Conservation (phyloP, 1,140 invertebrate genomes). For the Xylocopa sonorina region DNA sequence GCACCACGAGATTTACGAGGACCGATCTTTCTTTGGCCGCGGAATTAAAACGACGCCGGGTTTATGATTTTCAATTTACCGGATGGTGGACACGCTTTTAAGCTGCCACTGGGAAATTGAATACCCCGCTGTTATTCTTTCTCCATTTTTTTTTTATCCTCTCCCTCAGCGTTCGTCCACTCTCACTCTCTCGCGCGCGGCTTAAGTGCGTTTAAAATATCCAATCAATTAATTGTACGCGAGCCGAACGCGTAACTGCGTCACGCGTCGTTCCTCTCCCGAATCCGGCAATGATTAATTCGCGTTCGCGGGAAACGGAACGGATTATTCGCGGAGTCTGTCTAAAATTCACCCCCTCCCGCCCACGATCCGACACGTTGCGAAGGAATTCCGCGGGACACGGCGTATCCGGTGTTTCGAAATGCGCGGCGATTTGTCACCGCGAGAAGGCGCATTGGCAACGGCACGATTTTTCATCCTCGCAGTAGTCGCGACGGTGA, state of each 20-base stretch:
- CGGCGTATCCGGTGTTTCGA: neutral
- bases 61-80: constrained; percentile 68
- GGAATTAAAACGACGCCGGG: constrained; percentile 63
- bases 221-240: neutral
- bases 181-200: too few species aligned
- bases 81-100: constrained; percentile 56
- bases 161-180: too few species aligned
- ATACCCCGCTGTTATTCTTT: neutral
- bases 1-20: constrained; percentile 62
- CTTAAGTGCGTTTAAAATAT: constrained; percentile 10
- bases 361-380: too few species aligned
- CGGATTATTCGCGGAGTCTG: too few species aligned
- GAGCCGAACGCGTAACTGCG: neutral
- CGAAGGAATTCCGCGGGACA: neutral
- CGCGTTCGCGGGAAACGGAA: too few species aligned
- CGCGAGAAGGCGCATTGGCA: constrained; percentile 1
- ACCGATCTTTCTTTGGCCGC: constrained; percentile 44
- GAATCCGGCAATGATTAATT: neutral
- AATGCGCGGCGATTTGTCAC: constrained; percentile 23
- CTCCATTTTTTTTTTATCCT: neutral
- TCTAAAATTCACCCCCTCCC: neutral
- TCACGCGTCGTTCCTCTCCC: too few species aligned
- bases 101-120: constrained; percentile 43
- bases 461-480: constrained; percentile 35
- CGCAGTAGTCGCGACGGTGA: constrained; percentile 23